phyloP scores from a whole-genome alignment of 2,888 invertebrate genomes.

The Cheilosia variabilis region DNA sequence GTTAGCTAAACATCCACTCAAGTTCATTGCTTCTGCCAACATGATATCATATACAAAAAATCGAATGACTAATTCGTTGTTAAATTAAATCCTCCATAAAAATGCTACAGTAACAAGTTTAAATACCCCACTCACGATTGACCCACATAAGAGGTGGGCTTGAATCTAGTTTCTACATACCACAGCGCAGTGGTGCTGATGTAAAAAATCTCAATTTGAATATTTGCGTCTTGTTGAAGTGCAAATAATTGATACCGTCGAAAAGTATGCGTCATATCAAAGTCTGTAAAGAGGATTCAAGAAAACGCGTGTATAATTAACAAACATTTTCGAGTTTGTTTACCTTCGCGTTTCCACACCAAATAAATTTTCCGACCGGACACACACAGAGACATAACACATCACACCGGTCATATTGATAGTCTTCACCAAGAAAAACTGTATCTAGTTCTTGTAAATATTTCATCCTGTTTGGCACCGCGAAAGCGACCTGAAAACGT shows the following conservation, averaged over 20 bases:
- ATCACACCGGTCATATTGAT: background rate
- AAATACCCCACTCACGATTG: slow-evolving; percentile 59
- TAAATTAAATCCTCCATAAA: slow-evolving; percentile 16
- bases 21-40: slow-evolving; percentile 21
- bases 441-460: slow-evolving; percentile 3
- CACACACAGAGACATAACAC: background rate
- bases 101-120: slow-evolving; percentile 31
- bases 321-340: slow-evolving; percentile 18
- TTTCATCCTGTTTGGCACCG: slow-evolving; percentile 61
- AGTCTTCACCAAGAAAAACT: slow-evolving; percentile 12
- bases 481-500: slow-evolving; percentile 72
- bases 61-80: slow-evolving; percentile 44
- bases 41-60: slow-evolving; percentile 21
- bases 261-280: slow-evolving; percentile 39
- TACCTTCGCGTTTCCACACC: slow-evolving; percentile 37
- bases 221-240: slow-evolving; percentile 39
- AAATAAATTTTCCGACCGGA: slow-evolving; percentile 34
- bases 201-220: slow-evolving; percentile 21
- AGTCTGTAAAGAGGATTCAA: no score
- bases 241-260: slow-evolving; percentile 39
- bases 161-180: slow-evolving; percentile 34
- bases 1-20: slow-evolving; percentile 2
- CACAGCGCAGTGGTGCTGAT: background rate
- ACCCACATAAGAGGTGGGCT: slow-evolving; percentile 45
- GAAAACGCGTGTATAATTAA: slow-evolving; percentile 28